Base-by-base conservation (phyloP, 1,140 invertebrate species). In the Heliconius hewitsoni region DNA sequence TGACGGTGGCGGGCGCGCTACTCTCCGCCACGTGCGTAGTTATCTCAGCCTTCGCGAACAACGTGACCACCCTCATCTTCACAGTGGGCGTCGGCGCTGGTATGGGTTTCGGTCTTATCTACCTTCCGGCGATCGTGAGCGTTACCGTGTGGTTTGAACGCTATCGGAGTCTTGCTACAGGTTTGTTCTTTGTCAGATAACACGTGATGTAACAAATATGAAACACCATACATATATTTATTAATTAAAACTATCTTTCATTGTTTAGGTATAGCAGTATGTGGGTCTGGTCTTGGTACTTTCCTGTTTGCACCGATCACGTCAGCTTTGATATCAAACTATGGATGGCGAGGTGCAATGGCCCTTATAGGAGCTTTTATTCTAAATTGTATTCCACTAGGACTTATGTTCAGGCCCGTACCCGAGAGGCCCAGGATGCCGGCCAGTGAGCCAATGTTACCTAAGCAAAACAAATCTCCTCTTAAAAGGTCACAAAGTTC, bases 61-160 rank as follows among this genome's bases (percentile, higher is more conserved):
- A 96, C 91, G 96, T 99, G 11, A 92, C 96, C n/a, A 97, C 96
- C 23, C 95, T 99, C 1, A 99, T 98, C 87, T 95, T 99, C 73
- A 98, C 98, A 1, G 97, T 99, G 81, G 98, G 98, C 16, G 91
- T 99, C 8, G 97, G 98, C 78, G 96, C 98, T 82, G 98, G 98
- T 19, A 95, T 99, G 39, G 98, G 98, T 16, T 98, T 99, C 85
- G 98, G 98, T 2, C 96, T 99, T 82, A 98, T 99, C 81, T 99
- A 99, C 90, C 95, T 99, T 39, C 98, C 98, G 2, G 98, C 98
- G 71, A 99, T 99, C 78, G 98, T 99, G 37, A 98, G 97, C 89
- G 98, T 99, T 9, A 98, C 98, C 4, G 97, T 97, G 79, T 99
- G 99, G 95, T 99, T 99, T 87, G 98, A 99, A 84, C 97, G 97